Evolutionary conservation across 2,113 vertebrate genomes (phyloP).

Genomic region (Dicrurus megarhynchus): DNA sequence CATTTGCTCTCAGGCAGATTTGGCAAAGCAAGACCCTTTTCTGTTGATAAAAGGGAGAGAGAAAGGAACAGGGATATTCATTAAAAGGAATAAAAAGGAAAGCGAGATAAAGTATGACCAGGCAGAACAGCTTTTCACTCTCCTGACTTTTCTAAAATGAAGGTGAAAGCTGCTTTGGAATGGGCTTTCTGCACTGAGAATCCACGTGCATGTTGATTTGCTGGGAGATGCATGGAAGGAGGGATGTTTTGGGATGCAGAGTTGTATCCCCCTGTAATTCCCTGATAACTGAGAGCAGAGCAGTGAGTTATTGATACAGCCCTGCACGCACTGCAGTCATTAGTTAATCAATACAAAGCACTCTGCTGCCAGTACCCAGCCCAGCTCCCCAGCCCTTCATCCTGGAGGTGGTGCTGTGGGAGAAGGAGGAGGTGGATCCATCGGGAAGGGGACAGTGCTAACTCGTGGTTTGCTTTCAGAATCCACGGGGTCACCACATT

Average conservation of each 20-base stretch:
- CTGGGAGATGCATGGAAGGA: not conserved
- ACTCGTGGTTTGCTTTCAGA: not conserved
- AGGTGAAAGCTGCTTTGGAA: not conserved
- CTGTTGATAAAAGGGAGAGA: constrained; percentile 37
- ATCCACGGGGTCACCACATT: accelerated
- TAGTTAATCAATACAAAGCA: constrained; percentile 32
- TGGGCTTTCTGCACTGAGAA: not conserved
- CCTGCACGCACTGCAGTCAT: constrained; percentile 42
- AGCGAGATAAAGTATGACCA: constrained; percentile 2
- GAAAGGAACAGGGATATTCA: constrained; percentile 7
- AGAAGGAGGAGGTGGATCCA: not conserved
- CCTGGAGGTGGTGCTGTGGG: not conserved
- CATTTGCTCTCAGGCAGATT: constrained; percentile 45
- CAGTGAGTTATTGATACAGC: constrained; percentile 31
- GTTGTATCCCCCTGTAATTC: constrained; percentile 33
- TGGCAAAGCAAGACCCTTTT: constrained; percentile 51
- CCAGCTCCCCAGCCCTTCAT: not conserved
- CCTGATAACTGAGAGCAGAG: constrained; percentile 9
- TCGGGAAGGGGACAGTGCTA: not conserved
- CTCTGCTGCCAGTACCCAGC: not conserved
- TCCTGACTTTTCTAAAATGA: not conserved
- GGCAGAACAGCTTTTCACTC: not conserved
- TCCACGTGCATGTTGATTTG: not conserved
- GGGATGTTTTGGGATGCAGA: constrained; percentile 19
- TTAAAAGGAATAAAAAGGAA: constrained; percentile 46